Percentiles rank a stretch among this genome's conserved stretches.
Evolutionary conservation across 2,888 invertebrate species (phyloP).

Genomic region (Cataglyphis cursor): DNA sequence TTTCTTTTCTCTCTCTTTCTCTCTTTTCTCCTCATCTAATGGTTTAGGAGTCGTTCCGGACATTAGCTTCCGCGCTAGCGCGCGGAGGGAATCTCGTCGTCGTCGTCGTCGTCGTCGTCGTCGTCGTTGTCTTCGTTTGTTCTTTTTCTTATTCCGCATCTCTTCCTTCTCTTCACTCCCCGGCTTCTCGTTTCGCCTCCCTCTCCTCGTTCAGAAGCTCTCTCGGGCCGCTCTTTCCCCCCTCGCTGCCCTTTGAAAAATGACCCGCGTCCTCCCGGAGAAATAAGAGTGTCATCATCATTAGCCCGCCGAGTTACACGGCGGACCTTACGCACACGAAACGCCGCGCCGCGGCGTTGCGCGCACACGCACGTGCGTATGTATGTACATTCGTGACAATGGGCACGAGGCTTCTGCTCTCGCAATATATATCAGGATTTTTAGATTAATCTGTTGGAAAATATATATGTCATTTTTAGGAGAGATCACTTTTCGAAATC

Average conservation of each 20-base stretch:
- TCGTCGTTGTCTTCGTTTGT: conserved; percentile 55
- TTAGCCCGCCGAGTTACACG: conserved; percentile 85
- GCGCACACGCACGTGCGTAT: conserved; percentile 4
- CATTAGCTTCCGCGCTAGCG: conserved; percentile 85
- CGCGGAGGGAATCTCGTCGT: conserved; percentile 72
- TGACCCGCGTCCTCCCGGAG: conserved; percentile 84
- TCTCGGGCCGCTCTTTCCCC: conserved; percentile 60
- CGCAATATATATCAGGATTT: conserved; percentile 21
- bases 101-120: conserved; percentile 58
- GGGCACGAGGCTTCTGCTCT: conserved; percentile 33
- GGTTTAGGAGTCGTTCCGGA: conserved; percentile 85
- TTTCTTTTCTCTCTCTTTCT: conserved; percentile 45
- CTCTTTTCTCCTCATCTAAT: conserved; percentile 78
- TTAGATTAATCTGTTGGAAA: conserved; percentile 2
- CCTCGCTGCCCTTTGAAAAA: conserved; percentile 85
- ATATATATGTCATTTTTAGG: not conserved
- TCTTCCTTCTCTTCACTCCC: conserved; percentile 54
- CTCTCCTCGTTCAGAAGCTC: conserved; percentile 56
- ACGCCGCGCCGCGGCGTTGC: not conserved
- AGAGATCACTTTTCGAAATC: not conserved
- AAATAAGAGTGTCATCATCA: conserved; percentile 87
- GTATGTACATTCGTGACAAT: conserved; percentile 33
- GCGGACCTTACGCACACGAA: conserved; percentile 66
- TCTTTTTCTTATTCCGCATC: conserved; percentile 50
- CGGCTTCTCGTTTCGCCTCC: conserved; percentile 52